These are phyloP conservation scores for Passer montanus DNA, from an alignment of 2,113 vertebrate genomes.

Conservation along the genomic window DNA sequence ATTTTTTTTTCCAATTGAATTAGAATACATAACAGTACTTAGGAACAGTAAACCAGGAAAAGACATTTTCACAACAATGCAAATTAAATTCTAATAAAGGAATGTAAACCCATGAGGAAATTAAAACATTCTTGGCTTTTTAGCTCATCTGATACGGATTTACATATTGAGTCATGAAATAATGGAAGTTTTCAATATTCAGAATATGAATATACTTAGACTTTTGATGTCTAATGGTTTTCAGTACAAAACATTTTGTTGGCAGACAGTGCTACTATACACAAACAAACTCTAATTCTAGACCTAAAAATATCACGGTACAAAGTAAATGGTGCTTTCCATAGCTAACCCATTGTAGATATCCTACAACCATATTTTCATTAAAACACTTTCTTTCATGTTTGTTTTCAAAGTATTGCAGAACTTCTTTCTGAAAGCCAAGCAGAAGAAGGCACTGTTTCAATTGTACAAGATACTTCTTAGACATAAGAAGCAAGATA, in stretches of 20 bases:
- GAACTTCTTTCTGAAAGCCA: not conserved
- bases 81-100: not conserved
- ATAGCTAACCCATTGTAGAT: not conserved
- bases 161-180: not conserved
- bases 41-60: not conserved
- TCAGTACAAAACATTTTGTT: not conserved
- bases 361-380: not conserved
- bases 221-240: not conserved
- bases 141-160: not conserved
- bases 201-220: not conserved
- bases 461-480: not conserved
- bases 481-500: not conserved
- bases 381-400: constrained; percentile 17
- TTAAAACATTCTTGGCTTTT: not conserved
- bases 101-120: not conserved
- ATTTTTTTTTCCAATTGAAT: not conserved
- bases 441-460: not conserved
- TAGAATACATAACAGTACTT: not conserved
- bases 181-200: not conserved
- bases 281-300: not conserved
- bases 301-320: not conserved
- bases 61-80: not conserved
- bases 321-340: not conserved
- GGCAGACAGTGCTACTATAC: not conserved
- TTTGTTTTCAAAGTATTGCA: constrained; percentile 3